Evolutionary conservation across 2,113 vertebrate species (phyloP).

Genomic region (Pteronura brasiliensis): DNA sequence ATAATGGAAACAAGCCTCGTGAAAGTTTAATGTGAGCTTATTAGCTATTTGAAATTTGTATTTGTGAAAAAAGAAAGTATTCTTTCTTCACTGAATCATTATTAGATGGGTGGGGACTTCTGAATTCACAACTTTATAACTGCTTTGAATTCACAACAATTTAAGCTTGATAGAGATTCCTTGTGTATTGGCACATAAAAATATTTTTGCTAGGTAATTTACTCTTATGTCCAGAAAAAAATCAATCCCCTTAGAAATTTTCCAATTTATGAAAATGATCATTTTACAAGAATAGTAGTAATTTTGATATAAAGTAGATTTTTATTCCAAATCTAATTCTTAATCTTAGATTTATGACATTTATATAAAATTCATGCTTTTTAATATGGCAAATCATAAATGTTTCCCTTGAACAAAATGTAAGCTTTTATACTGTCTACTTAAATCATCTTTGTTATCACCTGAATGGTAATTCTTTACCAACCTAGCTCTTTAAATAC

Average conservation of each 20-base stretch:
- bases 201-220: background rate
- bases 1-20: conserved; percentile 59
- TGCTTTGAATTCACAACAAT: conserved; percentile 27
- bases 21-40: conserved; percentile 78
- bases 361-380: conserved; percentile 17
- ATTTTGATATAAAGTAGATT: conserved; percentile 5
- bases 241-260: background rate
- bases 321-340: conserved; percentile 29
- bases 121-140: conserved; percentile 8
- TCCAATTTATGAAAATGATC: background rate
- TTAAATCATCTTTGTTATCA: conserved; percentile 1
- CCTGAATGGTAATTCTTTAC: background rate
- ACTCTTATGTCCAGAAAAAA: background rate
- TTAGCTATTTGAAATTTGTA: conserved; percentile 52
- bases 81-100: conserved; percentile 31
- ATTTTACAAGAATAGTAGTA: conserved; percentile 18
- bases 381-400: conserved; percentile 25
- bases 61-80: background rate
- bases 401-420: background rate
- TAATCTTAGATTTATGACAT: conserved; percentile 37
- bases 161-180: conserved; percentile 7
- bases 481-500: background rate
- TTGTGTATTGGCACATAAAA: conserved; percentile 37
- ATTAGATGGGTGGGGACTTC: conserved; percentile 1
- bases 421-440: background rate